A percentile compares a stretch with the other conserved stretches of the same genome.
Conservation (phyloP, 2,888 invertebrate genomes). For the Stratiomys singularior region DNA sequence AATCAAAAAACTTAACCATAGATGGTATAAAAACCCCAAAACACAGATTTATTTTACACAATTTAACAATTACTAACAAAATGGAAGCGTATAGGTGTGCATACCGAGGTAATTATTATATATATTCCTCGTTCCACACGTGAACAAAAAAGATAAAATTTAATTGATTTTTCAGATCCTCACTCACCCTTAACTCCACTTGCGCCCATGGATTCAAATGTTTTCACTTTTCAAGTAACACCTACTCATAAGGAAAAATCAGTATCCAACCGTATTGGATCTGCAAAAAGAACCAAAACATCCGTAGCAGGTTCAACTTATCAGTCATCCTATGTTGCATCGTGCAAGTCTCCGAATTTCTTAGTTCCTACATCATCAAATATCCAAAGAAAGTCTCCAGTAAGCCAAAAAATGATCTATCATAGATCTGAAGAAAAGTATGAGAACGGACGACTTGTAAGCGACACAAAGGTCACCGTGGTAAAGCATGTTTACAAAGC, state of each 20-base stretch:
- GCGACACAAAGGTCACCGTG: background rate
- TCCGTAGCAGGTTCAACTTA: background rate
- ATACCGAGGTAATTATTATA: slow-evolving; percentile 31
- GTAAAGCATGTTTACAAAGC: background rate
- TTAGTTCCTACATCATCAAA: background rate
- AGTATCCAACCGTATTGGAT: background rate
- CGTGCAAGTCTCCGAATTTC: background rate
- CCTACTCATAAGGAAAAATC: background rate
- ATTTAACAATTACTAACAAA: background rate
- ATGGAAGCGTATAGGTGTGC: slow-evolving; percentile 44
- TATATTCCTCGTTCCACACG: background rate
- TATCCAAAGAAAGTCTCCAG: background rate
- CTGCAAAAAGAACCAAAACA: background rate
- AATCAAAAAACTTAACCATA: no score
- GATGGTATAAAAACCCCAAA: no score
- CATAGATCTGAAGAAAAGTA: background rate
- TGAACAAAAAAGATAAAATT: background rate
- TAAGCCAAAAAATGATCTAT: background rate
- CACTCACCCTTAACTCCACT: slow-evolving; percentile 48
- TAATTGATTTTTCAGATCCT: slow-evolving; percentile 45
- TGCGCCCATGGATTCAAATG: slow-evolving; percentile 29
- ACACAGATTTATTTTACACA: no score
- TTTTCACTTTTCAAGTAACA: slow-evolving; percentile 17
- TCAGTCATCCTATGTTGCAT: background rate
- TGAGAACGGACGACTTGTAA: background rate